Base-by-base conservation (phyloP, 2,888 invertebrate genomes). In the Chrysodeixis includens region DNA sequence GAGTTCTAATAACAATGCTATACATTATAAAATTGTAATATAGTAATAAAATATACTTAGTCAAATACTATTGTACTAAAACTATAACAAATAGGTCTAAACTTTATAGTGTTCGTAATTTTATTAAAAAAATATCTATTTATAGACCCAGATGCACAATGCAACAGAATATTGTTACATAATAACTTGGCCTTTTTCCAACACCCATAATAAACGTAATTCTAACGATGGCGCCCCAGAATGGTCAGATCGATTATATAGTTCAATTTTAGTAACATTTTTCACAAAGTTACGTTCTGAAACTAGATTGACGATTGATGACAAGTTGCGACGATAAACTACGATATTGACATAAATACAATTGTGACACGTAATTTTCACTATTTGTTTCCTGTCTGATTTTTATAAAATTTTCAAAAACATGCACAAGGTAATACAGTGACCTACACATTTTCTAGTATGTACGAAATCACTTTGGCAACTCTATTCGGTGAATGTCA, bases 401-500 rank as follows among this genome's bases (percentile, higher is more conserved):
- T n/a, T 6, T 4, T 40, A n/a, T 6, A 40, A 6, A 40, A n/a
- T n/a, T 40, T n/a, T n/a, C n/a, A 40, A 40, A 40, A 40, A 40
- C 40, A n/a, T n/a, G 40, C 14, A n/a, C n/a, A 5, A 40, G 7
- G 2, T 40, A 40, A 40, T 5, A 40, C 7, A 4, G 6, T n/a
- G 7, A 14, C 2, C 1, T 35, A 4, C 16, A n/a, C n/a, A n/a
- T n/a, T n/a, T 20, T 20, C 10, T n/a, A 4, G 22, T 9, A 22
- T 26, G 2, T 26, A 26, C 6, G 16, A 26, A 14, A 30, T 16
- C 9, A 8, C 12, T 22, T 52, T 76, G 59, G 76, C 73, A 73
- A 68, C 40, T 59, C 10, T n/a, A 30, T 10, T 58, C 14, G 1
- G 7, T 1, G 22, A 67, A 65, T 51, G 71, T 69, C 77, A 74